A percentile compares a stretch with the other conserved stretches of the same genome.
phyloP scores from a whole-genome alignment of 2,797 vertebrate genomes.

The Cryptoprocta ferox region DNA sequence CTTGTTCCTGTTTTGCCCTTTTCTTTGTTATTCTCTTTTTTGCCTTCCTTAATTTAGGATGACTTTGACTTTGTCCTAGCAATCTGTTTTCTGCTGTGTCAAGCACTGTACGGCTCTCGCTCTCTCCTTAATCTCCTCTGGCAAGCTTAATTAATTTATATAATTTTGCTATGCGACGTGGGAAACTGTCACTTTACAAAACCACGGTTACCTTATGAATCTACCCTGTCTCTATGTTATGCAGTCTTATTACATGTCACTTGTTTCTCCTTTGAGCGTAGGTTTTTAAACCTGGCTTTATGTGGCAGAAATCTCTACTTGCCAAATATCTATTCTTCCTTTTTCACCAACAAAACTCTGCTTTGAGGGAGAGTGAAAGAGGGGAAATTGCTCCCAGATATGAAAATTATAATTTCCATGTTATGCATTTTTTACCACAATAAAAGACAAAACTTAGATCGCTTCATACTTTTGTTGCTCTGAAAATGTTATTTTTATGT shows the following conservation, averaged over 20 bases:
- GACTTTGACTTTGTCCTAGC: neutral
- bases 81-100: slow-evolving; percentile 11
- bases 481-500: slow-evolving; percentile 39
- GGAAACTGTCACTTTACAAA: slow-evolving; percentile 27
- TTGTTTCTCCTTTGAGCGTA: slow-evolving; percentile 5
- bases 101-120: neutral
- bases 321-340: neutral
- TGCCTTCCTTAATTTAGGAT: neutral
- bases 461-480: neutral
- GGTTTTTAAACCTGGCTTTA: neutral
- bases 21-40: slow-evolving; percentile 16
- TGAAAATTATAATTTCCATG: neutral
- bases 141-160: slow-evolving; percentile 48
- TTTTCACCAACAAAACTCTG: neutral
- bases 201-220: slow-evolving; percentile 11
- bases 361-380: neutral
- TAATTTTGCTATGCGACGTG: slow-evolving; percentile 38
- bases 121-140: neutral
- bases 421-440: neutral
- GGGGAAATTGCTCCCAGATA: neutral
- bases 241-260: neutral
- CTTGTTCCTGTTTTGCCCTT: neutral
- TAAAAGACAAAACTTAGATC: neutral
- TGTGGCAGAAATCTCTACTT: neutral
- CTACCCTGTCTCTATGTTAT: neutral